Evolutionary conservation across 2,113 vertebrate species (phyloP).

Genomic region (Sphaerodactylus townsendi): DNA sequence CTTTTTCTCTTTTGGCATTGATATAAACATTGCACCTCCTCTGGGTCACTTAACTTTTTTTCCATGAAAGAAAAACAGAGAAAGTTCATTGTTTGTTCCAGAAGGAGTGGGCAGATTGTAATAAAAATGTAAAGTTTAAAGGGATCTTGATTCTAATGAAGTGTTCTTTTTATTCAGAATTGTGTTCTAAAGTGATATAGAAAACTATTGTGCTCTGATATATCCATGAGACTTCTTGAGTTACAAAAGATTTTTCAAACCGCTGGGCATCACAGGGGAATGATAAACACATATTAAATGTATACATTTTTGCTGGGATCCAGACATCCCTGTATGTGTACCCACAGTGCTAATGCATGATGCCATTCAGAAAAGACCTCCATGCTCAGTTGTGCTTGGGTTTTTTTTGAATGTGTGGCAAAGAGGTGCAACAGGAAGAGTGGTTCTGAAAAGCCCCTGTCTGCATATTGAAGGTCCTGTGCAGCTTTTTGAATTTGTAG

Average conservation of each 20-base stretch:
- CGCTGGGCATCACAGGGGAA: not conserved
- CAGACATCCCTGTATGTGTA: not conserved
- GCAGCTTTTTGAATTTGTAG: not conserved
- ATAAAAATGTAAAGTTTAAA: constrained; percentile 59
- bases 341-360: too few relatives aligned
- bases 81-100: constrained; percentile 45
- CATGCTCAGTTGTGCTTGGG: too few relatives aligned
- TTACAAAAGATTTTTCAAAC: not conserved
- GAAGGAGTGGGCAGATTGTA: constrained; percentile 55
- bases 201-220: not conserved
- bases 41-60: constrained; percentile 28
- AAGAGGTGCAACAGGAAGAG: not conserved
- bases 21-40: constrained; percentile 49
- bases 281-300: not conserved
- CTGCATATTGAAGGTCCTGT: not conserved
- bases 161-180: constrained; percentile 48
- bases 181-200: not conserved
- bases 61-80: not conserved
- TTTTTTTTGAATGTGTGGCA: not conserved
- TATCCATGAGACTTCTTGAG: not conserved
- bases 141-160: constrained; percentile 55
- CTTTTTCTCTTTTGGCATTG: constrained; percentile 44
- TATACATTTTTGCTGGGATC: not conserved
- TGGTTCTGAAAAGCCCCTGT: too few relatives aligned
- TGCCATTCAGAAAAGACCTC: too few relatives aligned